Base-by-base conservation (phyloP, 2,888 invertebrate genomes). In the Aspidiotus rigidus region DNA sequence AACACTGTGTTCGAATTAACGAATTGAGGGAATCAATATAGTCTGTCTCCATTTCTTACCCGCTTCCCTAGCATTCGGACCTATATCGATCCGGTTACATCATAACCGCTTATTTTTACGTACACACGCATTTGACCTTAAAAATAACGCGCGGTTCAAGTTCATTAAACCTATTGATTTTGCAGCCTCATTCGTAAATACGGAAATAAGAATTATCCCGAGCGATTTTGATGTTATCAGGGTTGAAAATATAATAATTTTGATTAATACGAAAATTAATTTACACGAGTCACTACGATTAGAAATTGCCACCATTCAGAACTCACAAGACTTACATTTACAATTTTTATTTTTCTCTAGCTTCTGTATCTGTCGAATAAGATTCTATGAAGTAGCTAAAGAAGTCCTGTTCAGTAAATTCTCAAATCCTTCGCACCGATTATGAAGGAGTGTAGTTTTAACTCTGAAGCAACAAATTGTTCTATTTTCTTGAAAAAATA, bases 51-150 rank as follows among this genome's bases (percentile, higher is more conserved):
- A 8, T 64, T 64, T 64, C 56, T 63, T 63, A 40, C 49, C n/a
- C 49, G 49, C 63, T 63, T 63, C 56, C 64, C 41, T 39, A 40
- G 42, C 54, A 28, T 28, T 28, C 28, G 28, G 28, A 28, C 39
- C 64, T 56, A 64, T 64, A 64, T 64, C 64, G 64, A 64, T 56
- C 56, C 64, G 64, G 64, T 64, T 64, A 64, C 64, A 64, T 64
- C 64, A 64, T 64, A 64, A 64, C 56, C 56, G 64, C 56, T 64
- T 64, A 64, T 64, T 64, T 64, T 64, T 56, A 56, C 64, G 64
- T 64, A 56, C 64, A 64, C 55, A 56, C 56, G 64, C 64, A 64
- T 64, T 64, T 64, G 64, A 64, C 64, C 64, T 55, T 44, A 64
- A 64, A 64, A 64, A 28, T 28, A 53, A 49, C 17, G 64, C 56